phyloP scores from a whole-genome alignment of 35 echinoderm and acorn worm genomes.

The Diadema setosum region DNA sequence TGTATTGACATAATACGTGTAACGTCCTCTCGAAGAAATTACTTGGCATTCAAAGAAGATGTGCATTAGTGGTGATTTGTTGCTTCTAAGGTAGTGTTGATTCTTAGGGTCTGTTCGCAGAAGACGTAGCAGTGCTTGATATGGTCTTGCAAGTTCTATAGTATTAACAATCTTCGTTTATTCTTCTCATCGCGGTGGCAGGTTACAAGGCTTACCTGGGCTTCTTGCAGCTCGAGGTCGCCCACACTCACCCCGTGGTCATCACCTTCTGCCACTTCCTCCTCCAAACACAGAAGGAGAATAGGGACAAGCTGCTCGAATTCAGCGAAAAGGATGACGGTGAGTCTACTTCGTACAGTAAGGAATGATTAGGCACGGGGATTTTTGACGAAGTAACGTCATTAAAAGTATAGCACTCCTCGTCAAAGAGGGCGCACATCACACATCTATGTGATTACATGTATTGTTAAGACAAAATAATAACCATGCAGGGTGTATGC shows the following conservation, averaged over 20 bases:
- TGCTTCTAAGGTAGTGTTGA: too few species aligned
- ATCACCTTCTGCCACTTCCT: slow-evolving; percentile 71
- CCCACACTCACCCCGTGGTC: slow-evolving; percentile 71
- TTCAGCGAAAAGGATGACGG: background rate
- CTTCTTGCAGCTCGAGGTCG: slow-evolving; percentile 67
- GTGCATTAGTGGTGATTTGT: too few species aligned
- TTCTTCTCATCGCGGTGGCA: background rate
- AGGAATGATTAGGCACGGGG: background rate
- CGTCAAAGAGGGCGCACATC: background rate
- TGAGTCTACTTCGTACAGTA: background rate
- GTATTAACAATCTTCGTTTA: background rate
- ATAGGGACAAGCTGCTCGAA: background rate
- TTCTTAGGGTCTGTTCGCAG: too few species aligned
- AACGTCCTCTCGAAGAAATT: too few species aligned
- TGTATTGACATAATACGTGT: too few species aligned
- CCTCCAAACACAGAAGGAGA: background rate
- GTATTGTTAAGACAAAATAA: background rate
- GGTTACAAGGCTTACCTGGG: slow-evolving; percentile 85
- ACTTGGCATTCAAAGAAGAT: too few species aligned
- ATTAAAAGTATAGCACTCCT: background rate
- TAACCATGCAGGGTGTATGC: background rate
- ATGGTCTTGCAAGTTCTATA: too few species aligned
- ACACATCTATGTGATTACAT: background rate
- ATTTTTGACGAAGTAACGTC: background rate
- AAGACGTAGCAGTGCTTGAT: too few species aligned